Base-by-base conservation (phyloP, 2,888 invertebrate genomes). In the Malachius bipustulatus region DNA sequence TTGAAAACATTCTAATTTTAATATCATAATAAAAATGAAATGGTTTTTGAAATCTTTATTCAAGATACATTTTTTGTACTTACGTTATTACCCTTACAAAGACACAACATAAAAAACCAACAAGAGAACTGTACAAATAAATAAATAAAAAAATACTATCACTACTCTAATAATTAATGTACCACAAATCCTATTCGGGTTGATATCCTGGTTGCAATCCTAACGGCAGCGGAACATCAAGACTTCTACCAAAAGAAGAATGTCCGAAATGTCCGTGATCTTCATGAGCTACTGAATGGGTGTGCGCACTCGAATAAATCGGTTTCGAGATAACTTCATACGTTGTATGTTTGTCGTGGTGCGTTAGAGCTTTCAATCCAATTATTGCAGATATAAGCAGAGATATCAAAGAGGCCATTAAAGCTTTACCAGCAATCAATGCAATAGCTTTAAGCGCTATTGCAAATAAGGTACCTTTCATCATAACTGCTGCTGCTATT, bases 311-410 rank as follows among this genome's bases (percentile, higher is more conserved):
- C 1, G 75, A 72, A 56, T 84, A 83, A 0, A 85, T 67, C 0
- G 85, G 85, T 47, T 85, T 85, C 27, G 83, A 77, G 4, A 87
- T 78, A 40, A 87, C 82, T 62, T 87, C 85, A 54, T 87, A 87
- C 0, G 84, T 84, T 4, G 84, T 82, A 47, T 64, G 50, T 51
- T 79, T 79, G 41, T 76, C 73, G 1, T 80, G 78, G 2, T 73
- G 70, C 2, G 79, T 69, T 11, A 84, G 59, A 1, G 78, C 72
- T 51, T 84, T 84, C 37, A 85, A 63, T 0, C 84, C 84, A 36
- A 83, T 70, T 41, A 84, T 75, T 0, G 77, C 79, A 0, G 85
- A 82, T 0, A 87, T 62, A 45, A 84, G 73, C 1, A 87, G 65
- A 0, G 87, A 83, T 71, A 85, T 78, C 36, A 87, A 56, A 2